phyloP scores from a whole-genome alignment of 2,797 vertebrate species.

The Astyanax mexicanus region DNA sequence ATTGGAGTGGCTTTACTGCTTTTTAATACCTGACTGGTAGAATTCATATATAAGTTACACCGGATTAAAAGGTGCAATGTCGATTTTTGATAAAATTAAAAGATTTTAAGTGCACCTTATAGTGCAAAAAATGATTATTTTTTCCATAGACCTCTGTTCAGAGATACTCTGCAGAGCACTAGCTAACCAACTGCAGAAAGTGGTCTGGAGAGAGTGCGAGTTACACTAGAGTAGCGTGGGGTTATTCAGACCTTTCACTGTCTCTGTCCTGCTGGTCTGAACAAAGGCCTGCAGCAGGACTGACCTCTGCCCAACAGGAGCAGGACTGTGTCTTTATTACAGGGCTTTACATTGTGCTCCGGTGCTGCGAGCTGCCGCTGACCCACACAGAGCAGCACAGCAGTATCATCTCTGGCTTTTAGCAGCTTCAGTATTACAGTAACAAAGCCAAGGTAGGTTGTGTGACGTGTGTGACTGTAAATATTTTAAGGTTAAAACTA shows the following conservation, averaged over 20 bases:
- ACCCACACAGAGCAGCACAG: constrained; percentile 7
- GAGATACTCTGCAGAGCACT: constrained; percentile 34
- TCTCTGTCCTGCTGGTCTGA: constrained; percentile 16
- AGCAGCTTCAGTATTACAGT: constrained; percentile 19
- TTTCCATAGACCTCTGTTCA: neutral
- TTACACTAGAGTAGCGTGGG: neutral
- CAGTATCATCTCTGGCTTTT: constrained; percentile 29
- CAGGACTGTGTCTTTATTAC: neutral
- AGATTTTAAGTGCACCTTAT: too few species aligned
- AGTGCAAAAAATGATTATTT: too few species aligned
- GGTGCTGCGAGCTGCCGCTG: neutral
- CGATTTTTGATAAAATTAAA: too few species aligned
- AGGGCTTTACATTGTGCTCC: neutral
- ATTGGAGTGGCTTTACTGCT: too few species aligned
- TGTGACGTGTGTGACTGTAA: too few species aligned
- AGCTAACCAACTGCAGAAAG: constrained; percentile 22
- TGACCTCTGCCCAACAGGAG: constrained; percentile 17
- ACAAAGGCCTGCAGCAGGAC: constrained; percentile 20
- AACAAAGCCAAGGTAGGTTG: neutral
- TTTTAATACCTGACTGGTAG: too few species aligned
- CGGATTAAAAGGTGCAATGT: too few species aligned
- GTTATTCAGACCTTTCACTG: neutral
- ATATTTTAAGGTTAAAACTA: too few species aligned
- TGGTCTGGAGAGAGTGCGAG: neutral
- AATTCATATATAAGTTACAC: too few species aligned